phyloP scores from a whole-genome alignment of 2,888 invertebrate species.

The Ichneumoninae sp. region DNA sequence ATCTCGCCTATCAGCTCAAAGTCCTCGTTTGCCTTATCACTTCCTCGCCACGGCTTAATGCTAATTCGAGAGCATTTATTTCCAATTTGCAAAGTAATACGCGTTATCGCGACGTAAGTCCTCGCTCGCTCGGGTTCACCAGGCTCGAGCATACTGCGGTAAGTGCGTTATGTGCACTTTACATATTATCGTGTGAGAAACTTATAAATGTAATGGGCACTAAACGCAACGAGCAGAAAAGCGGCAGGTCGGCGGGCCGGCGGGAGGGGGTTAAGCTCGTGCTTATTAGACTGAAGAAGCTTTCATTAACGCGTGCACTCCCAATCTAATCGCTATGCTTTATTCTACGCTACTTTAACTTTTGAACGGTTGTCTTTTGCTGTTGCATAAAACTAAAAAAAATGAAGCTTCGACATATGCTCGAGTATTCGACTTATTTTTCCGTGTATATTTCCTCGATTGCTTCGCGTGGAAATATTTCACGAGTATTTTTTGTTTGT shows the following conservation, averaged over 20 bases:
- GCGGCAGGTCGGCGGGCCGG: background rate
- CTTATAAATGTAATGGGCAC: constrained; percentile 42
- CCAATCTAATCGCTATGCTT: background rate
- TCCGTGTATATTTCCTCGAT: no score
- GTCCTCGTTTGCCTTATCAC: constrained; percentile 79
- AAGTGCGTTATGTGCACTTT: constrained; percentile 46
- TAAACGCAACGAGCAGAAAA: constrained; percentile 18
- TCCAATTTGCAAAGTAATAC: constrained; percentile 73
- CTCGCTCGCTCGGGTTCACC: constrained; percentile 19
- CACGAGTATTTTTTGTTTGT: background rate
- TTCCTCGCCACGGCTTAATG: constrained; percentile 74
- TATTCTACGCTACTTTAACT: background rate
- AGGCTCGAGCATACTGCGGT: constrained; percentile 12
- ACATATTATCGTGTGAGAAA: constrained; percentile 58
- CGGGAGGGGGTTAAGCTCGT: background rate
- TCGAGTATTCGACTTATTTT: background rate
- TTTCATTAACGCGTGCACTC: constrained; percentile 44
- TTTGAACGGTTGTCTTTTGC: background rate
- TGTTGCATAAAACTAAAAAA: background rate
- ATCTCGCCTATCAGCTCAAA: constrained; percentile 71
- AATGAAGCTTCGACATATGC: background rate
- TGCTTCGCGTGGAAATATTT: no score
- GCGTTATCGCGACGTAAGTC: constrained; percentile 55
- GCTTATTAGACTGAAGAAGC: constrained; percentile 31
- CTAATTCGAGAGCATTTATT: constrained; percentile 79